Evolutionary conservation across 1,140 invertebrate species (phyloP).

Genomic region (Planococcus citri): DNA sequence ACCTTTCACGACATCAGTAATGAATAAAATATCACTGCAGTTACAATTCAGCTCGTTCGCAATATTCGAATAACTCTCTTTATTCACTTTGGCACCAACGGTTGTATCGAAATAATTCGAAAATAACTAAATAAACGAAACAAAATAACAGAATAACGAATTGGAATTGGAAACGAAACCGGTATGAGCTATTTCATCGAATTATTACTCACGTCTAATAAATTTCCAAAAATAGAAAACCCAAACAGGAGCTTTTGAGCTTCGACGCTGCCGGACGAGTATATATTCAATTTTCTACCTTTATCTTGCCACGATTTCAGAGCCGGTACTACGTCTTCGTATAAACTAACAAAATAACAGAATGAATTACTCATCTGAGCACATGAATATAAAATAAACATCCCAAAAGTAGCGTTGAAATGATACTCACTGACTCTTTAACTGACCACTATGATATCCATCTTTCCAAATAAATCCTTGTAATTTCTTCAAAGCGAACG

Average conservation of each 20-base stretch:
- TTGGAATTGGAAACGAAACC: neutral
- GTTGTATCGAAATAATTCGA: conserved; percentile 76
- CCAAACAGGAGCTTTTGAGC: conserved; percentile 81
- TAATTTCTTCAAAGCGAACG: conserved; percentile 64
- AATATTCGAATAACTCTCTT: conserved; percentile 62
- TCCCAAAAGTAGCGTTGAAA: neutral
- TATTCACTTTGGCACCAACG: conserved; percentile 62
- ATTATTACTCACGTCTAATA: conserved; percentile 43
- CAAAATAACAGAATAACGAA: conserved; percentile 9
- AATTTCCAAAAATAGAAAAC: conserved; percentile 60
- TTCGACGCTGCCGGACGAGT: conserved; percentile 81
- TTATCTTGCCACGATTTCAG: conserved; percentile 53
- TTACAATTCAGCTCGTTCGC: conserved; percentile 47
- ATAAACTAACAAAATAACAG: conserved; percentile 52
- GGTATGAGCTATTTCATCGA: neutral
- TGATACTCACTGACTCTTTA: conserved; percentile 77
- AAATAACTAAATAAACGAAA: conserved; percentile 45
- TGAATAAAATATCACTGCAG: conserved; percentile 59
- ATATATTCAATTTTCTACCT: conserved; percentile 65
- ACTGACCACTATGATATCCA: conserved; percentile 58
- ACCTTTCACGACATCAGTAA: conserved; percentile 76
- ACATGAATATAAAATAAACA: too few relatives aligned
- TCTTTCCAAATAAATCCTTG: conserved; percentile 80
- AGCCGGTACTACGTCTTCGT: conserved; percentile 63
- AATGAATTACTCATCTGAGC: conserved; percentile 21